A percentile compares a stretch with the other conserved stretches of the same genome.
Evolutionary conservation across 2,888 invertebrate species (phyloP).

Genomic region (Brachylomia viminalis): DNA sequence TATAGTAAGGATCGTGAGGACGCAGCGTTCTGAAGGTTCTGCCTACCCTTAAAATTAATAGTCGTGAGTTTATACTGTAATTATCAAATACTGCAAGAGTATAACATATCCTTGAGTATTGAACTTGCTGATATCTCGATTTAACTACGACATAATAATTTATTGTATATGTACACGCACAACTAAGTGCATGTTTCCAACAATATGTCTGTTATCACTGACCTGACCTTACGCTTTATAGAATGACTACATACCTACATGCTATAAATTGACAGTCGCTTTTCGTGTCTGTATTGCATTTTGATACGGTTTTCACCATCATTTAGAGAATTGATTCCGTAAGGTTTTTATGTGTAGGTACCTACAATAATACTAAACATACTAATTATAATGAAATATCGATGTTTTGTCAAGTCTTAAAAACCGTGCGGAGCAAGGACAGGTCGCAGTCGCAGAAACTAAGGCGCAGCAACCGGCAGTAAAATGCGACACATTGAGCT

Average conservation of each 20-base stretch:
- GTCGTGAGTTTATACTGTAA: background rate
- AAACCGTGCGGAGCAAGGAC: too few species aligned
- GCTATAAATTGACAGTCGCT: too few species aligned
- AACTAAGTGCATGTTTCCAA: conserved; percentile 34
- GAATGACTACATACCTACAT: conserved; percentile 11
- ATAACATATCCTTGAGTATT: conserved; percentile 40
- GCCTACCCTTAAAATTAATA: background rate
- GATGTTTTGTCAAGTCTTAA: too few species aligned
- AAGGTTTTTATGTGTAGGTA: too few species aligned
- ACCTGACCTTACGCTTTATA: conserved; percentile 54
- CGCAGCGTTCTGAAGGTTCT: background rate
- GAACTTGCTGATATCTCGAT: conserved; percentile 46
- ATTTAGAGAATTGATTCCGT: too few species aligned
- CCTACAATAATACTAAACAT: too few species aligned
- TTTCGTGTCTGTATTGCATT: too few species aligned
- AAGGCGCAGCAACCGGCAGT: background rate
- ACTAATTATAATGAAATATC: too few species aligned
- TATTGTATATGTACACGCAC: conserved; percentile 9
- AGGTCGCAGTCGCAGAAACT: too few species aligned
- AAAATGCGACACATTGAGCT: background rate
- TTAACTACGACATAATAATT: conserved; percentile 8
- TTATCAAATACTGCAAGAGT: conserved; percentile 13
- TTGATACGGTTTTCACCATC: too few species aligned
- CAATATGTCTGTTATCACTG: conserved; percentile 43
- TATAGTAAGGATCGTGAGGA: background rate